Conservation (phyloP, 2,888 invertebrate genomes). For the Atrina japonica region DNA sequence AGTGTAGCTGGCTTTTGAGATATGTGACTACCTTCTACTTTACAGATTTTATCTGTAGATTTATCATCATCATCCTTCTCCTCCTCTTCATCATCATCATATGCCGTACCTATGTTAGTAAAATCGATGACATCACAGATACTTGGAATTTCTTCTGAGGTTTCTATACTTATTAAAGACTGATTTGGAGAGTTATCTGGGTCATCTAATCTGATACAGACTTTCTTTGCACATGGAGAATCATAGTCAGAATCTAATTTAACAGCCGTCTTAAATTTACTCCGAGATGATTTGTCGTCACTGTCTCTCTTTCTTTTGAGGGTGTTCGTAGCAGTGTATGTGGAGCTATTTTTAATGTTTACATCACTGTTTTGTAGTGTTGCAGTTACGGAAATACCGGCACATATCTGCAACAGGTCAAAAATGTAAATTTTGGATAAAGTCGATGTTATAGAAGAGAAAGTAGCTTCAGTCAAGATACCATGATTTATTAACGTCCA, state of each 20-base stretch:
- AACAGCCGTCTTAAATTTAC: conserved; percentile 3
- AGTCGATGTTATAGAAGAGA: conserved; percentile 24
- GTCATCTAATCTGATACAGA: conserved; percentile 23
- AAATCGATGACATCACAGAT: conserved; percentile 24
- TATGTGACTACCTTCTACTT: no score
- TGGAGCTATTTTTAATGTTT: no score
- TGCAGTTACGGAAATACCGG: conserved; percentile 23
- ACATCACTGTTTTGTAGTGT: not conserved
- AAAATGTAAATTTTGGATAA: conserved; percentile 20
- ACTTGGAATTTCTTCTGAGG: conserved; percentile 2
- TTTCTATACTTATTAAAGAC: conserved; percentile 3
- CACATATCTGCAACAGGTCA: conserved; percentile 39
- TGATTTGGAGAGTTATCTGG: conserved; percentile 22
- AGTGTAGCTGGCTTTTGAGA: no score
- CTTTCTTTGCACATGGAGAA: conserved; percentile 14
- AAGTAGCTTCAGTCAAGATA: conserved; percentile 30
- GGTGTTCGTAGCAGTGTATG: not conserved
- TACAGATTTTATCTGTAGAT: no score
- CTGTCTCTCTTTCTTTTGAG: not conserved
- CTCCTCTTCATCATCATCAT: no score
- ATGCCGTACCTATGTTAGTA: not conserved
- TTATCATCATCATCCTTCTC: no score
- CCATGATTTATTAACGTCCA: conserved; percentile 35
- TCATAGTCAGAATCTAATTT: conserved; percentile 10
- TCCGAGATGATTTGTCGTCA: not conserved